Evolutionary conservation across 2,113 vertebrate genomes (phyloP), one percentile per base, ranked within the genome.

Genomic region (Aegypius monachus): DNA sequence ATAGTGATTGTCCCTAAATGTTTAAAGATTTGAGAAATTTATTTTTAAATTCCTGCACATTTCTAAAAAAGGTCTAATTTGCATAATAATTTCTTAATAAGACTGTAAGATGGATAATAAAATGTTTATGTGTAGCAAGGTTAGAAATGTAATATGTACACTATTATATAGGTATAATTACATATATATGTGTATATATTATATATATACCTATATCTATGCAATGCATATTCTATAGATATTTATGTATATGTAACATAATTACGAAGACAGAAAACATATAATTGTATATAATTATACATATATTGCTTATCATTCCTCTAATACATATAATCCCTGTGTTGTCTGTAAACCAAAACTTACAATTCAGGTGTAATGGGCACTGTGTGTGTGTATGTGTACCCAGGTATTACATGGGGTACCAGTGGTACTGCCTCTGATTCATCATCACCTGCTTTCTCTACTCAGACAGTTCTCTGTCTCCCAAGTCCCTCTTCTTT

Each of bases 51-150:
- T 61, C 5, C 10, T 47, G 2, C 5, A 52, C 2, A 10, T 66
- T 80, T 87, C 15, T 56, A 56, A 45, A 58, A 52, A 36, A 18
- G 0, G 1, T 17, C 5, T 61, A n/a, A 55, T 65, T 94, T 55
- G 3, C 36, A 8, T 43, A 34, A 47, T 13, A 58, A 56, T 31
- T n/a, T 4, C 32, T 47, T 48, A 47, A 29, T 8, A 36, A 0
- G 5, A n/a, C 19, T 43, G 7, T 62, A 48, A 82, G n/a, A 66
- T 52, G 5, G 6, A 38, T 53, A 7, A 9, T 10, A 38, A 84
- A 59, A 48, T 25, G 1, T 48, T 53, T 48, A 22, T 0, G 2
- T 48, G 5, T n/a, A 40, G 21, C 10, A 22, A 7, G 18, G 3
- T 42, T 56, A 75, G 4, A 27, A 47, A n/a, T 7, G 11, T 23